Evolutionary conservation across 2,888 invertebrate genomes (phyloP).

Genomic region (Meiosimyza platycephala): DNA sequence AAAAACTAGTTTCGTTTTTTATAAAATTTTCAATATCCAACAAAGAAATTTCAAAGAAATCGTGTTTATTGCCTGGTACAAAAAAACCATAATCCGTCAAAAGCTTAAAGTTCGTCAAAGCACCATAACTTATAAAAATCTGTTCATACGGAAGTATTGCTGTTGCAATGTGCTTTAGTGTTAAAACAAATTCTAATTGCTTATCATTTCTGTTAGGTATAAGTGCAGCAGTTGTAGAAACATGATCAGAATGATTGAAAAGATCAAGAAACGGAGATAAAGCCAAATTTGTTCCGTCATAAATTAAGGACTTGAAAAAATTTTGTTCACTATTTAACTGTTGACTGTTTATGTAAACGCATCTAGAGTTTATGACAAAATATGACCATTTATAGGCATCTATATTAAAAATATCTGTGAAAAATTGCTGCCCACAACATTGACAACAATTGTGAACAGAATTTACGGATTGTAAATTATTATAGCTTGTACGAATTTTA

Average conservation of each 20-base stretch:
- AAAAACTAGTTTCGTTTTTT: constrained; percentile 55
- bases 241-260: constrained; percentile 83
- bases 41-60: constrained; percentile 74
- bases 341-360: constrained; percentile 78
- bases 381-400: constrained; percentile 81
- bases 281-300: constrained; percentile 76
- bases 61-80: constrained; percentile 75
- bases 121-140: constrained; percentile 90
- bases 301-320: constrained; percentile 64
- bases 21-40: constrained; percentile 69
- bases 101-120: constrained; percentile 83
- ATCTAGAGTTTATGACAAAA: constrained; percentile 86
- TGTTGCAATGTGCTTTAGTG: constrained; percentile 42
- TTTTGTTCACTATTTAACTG: constrained; percentile 65
- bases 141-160: constrained; percentile 74
- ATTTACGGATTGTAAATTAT: constrained; percentile 48
- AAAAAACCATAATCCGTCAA: constrained; percentile 90
- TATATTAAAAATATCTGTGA: constrained; percentile 69
- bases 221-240: constrained; percentile 70
- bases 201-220: constrained; percentile 35
- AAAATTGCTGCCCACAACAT: constrained; percentile 66
- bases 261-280: constrained; percentile 90
- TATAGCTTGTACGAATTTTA: constrained; percentile 64
- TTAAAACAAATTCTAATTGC: constrained; percentile 53
- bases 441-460: constrained; percentile 48